These are phyloP conservation scores for Gymnobelideus leadbeateri DNA, from an alignment of 2,113 vertebrate species.

Conservation along the genomic window DNA sequence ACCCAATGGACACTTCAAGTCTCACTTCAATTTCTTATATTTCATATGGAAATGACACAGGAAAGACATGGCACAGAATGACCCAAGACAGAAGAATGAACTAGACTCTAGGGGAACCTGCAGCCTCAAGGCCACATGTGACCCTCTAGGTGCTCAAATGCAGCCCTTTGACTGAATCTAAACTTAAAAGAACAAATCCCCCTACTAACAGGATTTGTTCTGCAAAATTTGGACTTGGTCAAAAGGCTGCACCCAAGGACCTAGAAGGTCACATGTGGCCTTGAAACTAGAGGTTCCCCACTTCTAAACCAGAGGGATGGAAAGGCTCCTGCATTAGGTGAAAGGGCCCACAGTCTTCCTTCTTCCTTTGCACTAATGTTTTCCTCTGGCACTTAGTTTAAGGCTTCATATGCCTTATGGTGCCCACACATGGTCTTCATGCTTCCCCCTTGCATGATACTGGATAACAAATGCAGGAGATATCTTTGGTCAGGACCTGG, in stretches of 20 bases:
- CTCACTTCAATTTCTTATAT: not conserved
- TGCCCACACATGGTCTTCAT: not conserved
- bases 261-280: no score
- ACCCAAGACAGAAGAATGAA: not conserved
- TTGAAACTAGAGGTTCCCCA: no score
- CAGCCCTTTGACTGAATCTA: no score
- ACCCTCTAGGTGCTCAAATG: no score
- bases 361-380: not conserved
- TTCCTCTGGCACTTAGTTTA: not conserved
- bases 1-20: not conserved
- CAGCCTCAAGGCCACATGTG: no score
- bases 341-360: not conserved
- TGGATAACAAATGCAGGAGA: not conserved
- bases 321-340: not conserved
- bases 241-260: no score
- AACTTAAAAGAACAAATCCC: no score
- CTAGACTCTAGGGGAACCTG: no score
- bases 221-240: no score
- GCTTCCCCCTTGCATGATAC: not conserved
- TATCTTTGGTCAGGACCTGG: not conserved
- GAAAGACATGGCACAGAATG: not conserved
- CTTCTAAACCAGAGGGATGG: not conserved
- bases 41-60: not conserved
- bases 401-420: not conserved
- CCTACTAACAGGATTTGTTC: no score